Evolutionary conservation across 1,140 invertebrate species (phyloP).

Genomic region (Cyphomyrmex costatus): DNA sequence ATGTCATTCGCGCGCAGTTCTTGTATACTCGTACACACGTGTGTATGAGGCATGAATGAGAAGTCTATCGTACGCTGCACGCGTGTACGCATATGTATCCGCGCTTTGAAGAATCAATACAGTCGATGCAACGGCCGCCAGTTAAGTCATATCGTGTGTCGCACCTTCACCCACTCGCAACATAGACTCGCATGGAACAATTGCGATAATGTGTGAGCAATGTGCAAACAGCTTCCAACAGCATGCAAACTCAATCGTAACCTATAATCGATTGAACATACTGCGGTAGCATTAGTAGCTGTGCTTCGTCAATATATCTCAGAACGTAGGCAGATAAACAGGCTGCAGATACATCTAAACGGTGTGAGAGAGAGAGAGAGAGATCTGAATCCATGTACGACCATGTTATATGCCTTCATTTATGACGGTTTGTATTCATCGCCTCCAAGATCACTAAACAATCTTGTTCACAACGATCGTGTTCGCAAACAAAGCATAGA

Average conservation of each 20-base stretch:
- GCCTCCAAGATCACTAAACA: background rate
- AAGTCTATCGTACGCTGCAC: conserved; percentile 57
- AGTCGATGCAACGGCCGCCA: background rate
- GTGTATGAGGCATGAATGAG: conserved; percentile 74
- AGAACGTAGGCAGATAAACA: conserved; percentile 16
- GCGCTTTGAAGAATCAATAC: conserved; percentile 55
- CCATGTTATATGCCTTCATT: background rate
- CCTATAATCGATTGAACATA: conserved; percentile 62
- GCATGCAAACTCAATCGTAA: conserved; percentile 48
- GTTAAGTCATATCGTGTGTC: conserved; percentile 45
- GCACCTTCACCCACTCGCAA: conserved; percentile 46
- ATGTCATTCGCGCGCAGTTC: background rate
- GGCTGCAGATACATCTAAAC: conserved; percentile 65
- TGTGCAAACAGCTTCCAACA: conserved; percentile 25
- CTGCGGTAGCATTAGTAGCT: conserved; percentile 33
- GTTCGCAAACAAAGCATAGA: background rate
- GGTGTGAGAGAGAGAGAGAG: conserved; percentile 37
- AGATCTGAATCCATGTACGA: conserved; percentile 68
- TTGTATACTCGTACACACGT: background rate
- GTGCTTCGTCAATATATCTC: conserved; percentile 9
- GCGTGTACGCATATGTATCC: background rate
- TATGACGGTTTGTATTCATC: conserved; percentile 7
- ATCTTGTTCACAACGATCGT: too few species aligned
- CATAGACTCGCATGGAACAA: conserved; percentile 1
- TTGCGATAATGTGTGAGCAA: conserved; percentile 27